Evolutionary conservation across 1,140 invertebrate species (phyloP).

Genomic region (Scylla paramamosain): DNA sequence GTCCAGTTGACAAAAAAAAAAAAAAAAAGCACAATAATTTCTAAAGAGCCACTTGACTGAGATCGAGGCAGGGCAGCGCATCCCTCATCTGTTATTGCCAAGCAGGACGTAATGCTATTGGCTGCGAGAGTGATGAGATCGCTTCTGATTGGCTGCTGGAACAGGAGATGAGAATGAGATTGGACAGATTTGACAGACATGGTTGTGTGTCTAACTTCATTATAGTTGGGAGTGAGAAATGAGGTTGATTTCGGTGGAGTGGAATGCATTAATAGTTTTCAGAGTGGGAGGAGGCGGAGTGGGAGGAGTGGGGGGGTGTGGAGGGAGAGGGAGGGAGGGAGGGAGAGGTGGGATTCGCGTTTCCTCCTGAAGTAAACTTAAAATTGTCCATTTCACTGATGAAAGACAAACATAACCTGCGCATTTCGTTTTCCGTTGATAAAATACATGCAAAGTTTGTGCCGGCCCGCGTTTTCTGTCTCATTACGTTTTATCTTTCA

Average conservation of each 20-base stretch:
- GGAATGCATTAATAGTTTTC: not conserved
- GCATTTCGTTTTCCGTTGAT: constrained; percentile 11
- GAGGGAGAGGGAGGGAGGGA: not conserved
- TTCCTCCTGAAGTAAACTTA: constrained; percentile 1
- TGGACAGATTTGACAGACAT: not conserved
- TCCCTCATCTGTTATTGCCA: not conserved
- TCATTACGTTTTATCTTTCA: not conserved
- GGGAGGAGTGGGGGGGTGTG: not conserved
- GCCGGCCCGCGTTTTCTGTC: not conserved
- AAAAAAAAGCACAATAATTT: not conserved
- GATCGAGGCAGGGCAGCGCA: too few species aligned
- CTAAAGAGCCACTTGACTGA: not conserved
- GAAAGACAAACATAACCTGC: not conserved
- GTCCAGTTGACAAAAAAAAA: not conserved
- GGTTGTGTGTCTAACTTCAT: not conserved
- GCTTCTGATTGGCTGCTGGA: not conserved
- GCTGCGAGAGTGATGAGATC: not conserved
- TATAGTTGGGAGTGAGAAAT: not conserved
- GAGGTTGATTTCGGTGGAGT: not conserved
- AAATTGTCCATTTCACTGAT: constrained; percentile 5
- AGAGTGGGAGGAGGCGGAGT: not conserved
- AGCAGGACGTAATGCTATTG: not conserved
- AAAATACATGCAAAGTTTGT: constrained; percentile 5
- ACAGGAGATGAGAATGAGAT: not conserved
- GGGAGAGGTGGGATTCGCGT: not conserved